These are phyloP conservation scores for Brachypodius melanocephalos DNA, from an alignment of 2,113 vertebrate genomes.

Conservation along the genomic window DNA sequence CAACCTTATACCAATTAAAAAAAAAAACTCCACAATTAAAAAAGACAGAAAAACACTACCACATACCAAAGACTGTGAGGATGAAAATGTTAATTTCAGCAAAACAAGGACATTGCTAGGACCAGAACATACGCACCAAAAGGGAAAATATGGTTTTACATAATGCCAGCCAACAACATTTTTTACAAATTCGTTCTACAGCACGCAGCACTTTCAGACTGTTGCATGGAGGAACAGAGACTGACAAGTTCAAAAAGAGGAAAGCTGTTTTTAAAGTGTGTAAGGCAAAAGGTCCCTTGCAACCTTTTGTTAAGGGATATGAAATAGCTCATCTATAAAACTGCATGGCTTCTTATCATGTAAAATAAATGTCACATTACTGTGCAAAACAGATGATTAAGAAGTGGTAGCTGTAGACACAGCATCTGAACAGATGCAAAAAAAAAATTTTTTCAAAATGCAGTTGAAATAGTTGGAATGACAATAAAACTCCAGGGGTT, in stretches of 20 bases:
- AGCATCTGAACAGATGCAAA: constrained; percentile 11
- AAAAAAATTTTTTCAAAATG: not conserved
- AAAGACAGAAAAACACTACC: constrained; percentile 58
- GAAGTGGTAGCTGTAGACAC: not conserved
- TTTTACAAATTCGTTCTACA: not conserved
- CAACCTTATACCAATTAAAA: constrained; percentile 55
- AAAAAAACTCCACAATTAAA: constrained; percentile 21
- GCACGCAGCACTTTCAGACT: constrained; percentile 24
- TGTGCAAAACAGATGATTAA: constrained; percentile 27
- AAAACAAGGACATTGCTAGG: constrained; percentile 56
- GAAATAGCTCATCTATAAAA: not conserved
- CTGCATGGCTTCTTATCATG: not conserved
- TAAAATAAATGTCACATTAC: constrained; percentile 2
- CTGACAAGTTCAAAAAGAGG: not conserved
- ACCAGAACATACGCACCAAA: constrained; percentile 56
- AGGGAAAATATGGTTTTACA: constrained; percentile 60
- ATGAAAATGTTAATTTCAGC: constrained; percentile 60
- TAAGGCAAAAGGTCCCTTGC: not conserved
- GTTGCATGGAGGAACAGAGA: not conserved
- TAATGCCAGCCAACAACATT: constrained; percentile 38
- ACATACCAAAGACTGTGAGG: constrained; percentile 34
- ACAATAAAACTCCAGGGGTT: constrained; percentile 59
- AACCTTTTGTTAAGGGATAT: not conserved
- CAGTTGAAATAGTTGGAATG: constrained; percentile 37
- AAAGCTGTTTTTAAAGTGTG: not conserved